Conservation (phyloP, 2,888 invertebrate species). For the Linnaemya tessellans region DNA sequence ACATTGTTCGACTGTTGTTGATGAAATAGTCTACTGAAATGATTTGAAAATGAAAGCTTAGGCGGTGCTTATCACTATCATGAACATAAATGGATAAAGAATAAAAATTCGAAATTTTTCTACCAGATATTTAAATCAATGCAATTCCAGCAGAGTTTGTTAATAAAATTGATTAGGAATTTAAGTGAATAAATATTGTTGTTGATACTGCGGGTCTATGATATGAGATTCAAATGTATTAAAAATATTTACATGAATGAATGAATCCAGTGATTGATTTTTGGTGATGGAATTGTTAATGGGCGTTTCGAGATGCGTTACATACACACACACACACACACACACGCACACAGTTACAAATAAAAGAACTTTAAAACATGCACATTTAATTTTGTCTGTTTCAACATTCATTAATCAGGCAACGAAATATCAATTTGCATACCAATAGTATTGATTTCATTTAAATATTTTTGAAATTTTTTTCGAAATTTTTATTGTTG, state of each 20-base stretch:
- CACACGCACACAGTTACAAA: conserved; percentile 2
- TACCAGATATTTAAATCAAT: conserved; percentile 13
- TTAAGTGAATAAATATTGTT: conserved; percentile 2
- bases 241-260: neutral
- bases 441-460: conserved; percentile 66
- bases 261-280: neutral
- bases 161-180: conserved; percentile 8
- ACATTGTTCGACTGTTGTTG: conserved; percentile 4
- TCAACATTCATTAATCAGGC: conserved; percentile 45
- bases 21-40: conserved; percentile 12
- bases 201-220: neutral
- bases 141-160: neutral
- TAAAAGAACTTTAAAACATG: conserved; percentile 18
- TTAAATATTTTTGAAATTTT: conserved; percentile 39
- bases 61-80: conserved; percentile 49
- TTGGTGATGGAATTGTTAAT: neutral
- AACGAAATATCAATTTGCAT: conserved; percentile 68
- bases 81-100: conserved; percentile 46
- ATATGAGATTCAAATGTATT: conserved; percentile 13
- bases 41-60: neutral
- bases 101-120: conserved; percentile 4
- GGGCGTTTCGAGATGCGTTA: neutral
- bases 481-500: conserved; percentile 45
- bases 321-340: too few relatives aligned
- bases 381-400: conserved; percentile 29